Evolutionary conservation across 2,888 invertebrate genomes (phyloP), one percentile per base, ranked within the genome.

Genomic region (Sceliomorpha sp.): DNA sequence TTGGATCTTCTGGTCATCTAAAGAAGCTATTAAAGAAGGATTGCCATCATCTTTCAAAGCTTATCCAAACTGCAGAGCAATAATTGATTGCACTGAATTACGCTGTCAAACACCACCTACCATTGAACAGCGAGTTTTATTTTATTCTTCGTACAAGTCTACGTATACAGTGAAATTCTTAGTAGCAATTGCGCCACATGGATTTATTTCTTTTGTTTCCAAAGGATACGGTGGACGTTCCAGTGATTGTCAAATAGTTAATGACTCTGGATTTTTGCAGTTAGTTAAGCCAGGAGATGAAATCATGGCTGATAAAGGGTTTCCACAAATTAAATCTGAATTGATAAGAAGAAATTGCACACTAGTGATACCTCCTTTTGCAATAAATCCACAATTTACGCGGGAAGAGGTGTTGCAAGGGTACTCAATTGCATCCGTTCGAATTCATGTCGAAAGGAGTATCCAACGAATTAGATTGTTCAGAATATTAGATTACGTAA

Each of bases 201-300:
- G 77, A 9, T 50, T 56, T 4, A 76, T 80, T 15, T 58, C 51
- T 24, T 74, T 73, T 55, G 10, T 78, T 9, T 78, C 76, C 9
- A 74, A 76, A 62, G 71, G n/a, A n/a, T n/a, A n/a, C n/a, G n/a
- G n/a, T n/a, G n/a, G n/a, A n/a, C n/a, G n/a, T n/a, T n/a, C n/a
- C 70, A 70, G 70, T 7, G 73, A 78, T 53, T 37, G 69, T 26
- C 73, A 56, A 31, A 77, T 79, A 12, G 58, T 48, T 4, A 74
- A 74, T 36, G 74, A 74, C 45, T 62, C 56, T 26, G 74, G 72
- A 6, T 74, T 79, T 66, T 10, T 77, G 6, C 50, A 73, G 4
- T 40, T 76, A 15, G 12, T 77, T 24, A 24, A 24, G n/a, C n/a
- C n/a, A n/a, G n/a, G n/a, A n/a, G n/a, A n/a, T n/a, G n/a, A n/a